Percentiles rank a stretch among this genome's conserved stretches.
Evolutionary conservation across 30 jellyfish, hydroid and myxozoan genomes (phyloP).

Genomic region (Haliclystus octoradiatus): DNA sequence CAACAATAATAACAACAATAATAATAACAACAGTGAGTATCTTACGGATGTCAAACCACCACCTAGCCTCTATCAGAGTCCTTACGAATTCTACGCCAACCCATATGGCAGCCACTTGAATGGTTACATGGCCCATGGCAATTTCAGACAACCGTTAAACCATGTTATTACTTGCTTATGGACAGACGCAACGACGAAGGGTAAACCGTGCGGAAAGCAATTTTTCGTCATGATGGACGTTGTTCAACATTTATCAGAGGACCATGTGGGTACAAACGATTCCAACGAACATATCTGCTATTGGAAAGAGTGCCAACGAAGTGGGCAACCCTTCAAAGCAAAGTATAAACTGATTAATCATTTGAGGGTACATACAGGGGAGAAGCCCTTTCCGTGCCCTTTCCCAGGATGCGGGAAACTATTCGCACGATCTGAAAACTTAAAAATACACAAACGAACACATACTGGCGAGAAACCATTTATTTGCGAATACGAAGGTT

Average conservation of each 20-base stretch:
- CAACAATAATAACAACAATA: slow-evolving; percentile 44
- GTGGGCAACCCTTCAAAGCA: slow-evolving; percentile 96
- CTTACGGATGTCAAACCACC: slow-evolving; percentile 41
- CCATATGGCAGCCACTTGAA: slow-evolving; percentile 73
- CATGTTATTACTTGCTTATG: slow-evolving; percentile 97
- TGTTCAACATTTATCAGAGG: slow-evolving; percentile 98
- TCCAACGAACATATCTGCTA: slow-evolving; percentile 91
- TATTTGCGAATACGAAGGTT: slow-evolving; percentile 71
- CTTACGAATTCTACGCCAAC: slow-evolving; percentile 75
- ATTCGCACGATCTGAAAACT: slow-evolving; percentile 96
- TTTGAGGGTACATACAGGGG: slow-evolving; percentile 95
- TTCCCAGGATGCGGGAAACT: slow-evolving; percentile 98
- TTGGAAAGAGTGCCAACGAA: slow-evolving; percentile 98
- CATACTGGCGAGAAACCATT: slow-evolving; percentile 94
- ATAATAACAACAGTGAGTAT: slow-evolving; percentile 44
- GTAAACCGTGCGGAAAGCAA: slow-evolving; percentile 98
- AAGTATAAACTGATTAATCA: slow-evolving; percentile 89
- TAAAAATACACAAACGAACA: slow-evolving; percentile 92
- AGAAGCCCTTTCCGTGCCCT: slow-evolving; percentile 98
- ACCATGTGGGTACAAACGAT: slow-evolving; percentile 94
- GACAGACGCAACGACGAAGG: slow-evolving; percentile 95
- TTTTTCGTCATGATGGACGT: slow-evolving; percentile 98
- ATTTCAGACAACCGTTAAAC: slow-evolving; percentile 91
- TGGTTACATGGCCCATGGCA: slow-evolving; percentile 94
- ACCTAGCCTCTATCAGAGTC: slow-evolving; percentile 43